Evolutionary conservation across 2,113 vertebrate species (phyloP).

Genomic region (Propithecus coquereli): DNA sequence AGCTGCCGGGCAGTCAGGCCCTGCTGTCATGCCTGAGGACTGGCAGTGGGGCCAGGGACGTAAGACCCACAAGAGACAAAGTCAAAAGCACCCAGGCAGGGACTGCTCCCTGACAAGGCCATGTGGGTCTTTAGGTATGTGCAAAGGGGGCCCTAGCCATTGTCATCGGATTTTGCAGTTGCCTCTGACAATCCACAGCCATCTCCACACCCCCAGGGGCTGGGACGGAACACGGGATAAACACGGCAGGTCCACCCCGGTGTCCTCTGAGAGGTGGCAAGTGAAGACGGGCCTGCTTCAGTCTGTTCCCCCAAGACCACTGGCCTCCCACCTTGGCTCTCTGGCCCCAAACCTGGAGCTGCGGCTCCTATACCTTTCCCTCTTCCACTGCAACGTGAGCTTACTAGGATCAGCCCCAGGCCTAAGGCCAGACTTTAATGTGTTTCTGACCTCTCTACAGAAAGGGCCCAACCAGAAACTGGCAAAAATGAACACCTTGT

Average conservation of each 20-base stretch:
- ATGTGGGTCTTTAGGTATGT: rapidly evolving
- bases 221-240: rapidly evolving
- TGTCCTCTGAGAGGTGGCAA: rapidly evolving
- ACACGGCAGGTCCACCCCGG: neutral
- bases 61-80: neutral
- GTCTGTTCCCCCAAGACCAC: rapidly evolving
- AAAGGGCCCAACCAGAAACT: neutral
- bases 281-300: rapidly evolving
- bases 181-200: neutral
- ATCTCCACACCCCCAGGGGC: neutral
- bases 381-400: neutral
- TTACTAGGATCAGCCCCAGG: neutral
- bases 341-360: neutral
- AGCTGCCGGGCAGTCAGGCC: neutral
- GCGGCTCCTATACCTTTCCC: neutral
- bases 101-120: neutral
- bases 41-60: neutral
- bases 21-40: neutral
- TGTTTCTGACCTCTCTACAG: neutral
- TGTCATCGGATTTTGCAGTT: rapidly evolving
- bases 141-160: neutral
- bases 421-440: neutral
- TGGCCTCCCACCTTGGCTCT: neutral
- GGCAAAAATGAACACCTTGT: neutral
- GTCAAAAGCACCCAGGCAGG: neutral